Base-by-base conservation (phyloP, 1,140 invertebrate species). In the Caenorhabditis tropicalis region DNA sequence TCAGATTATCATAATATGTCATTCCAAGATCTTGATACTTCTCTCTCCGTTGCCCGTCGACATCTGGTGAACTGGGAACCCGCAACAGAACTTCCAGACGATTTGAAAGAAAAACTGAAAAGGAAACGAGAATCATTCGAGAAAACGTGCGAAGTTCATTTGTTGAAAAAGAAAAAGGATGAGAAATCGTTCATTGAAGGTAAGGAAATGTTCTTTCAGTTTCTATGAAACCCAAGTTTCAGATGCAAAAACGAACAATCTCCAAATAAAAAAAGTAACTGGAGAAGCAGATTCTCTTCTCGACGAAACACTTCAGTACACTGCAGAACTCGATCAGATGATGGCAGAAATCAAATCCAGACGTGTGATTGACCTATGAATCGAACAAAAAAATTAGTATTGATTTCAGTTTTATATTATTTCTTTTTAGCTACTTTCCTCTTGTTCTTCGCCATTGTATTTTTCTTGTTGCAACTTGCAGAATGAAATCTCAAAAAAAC, bases 201-300 rank as follows among this genome's bases (percentile, higher is more conserved):
- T 74, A 43, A 43, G 29, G 29, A 58, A 29, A 2, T 19, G 12
- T n/a, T 24, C 5, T 33, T 12, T 12, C 2, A 43, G 0, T 0
- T 65, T 36, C 16, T 43, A 4, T 15, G n/a, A n/a, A 43, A 36
- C 10, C 10, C 6, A 43, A 24, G 33, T 46, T 74, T 46, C n/a
- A 74, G 65, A 74, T 36, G 65, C 36, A 4, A 74, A 74, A 74
- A 31, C 7, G 3, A 24, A 39, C 36, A 4, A 24, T 46, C 36
- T 74, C 24, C 21, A 43, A 10, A 39, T 74, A 2, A 46, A 74
- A 21, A 39, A 74, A 43, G 33, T 74, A 15, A 33, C 65, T 2
- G n/a, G 19, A 7, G 65, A 74, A 74, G 65, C 65, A 43, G 65
- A 74, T 74, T 6, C 65, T 19, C 65, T 74, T 74, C 65, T 74